Base-by-base conservation (phyloP, 2,113 vertebrate species). In the Pteropus alecto region DNA sequence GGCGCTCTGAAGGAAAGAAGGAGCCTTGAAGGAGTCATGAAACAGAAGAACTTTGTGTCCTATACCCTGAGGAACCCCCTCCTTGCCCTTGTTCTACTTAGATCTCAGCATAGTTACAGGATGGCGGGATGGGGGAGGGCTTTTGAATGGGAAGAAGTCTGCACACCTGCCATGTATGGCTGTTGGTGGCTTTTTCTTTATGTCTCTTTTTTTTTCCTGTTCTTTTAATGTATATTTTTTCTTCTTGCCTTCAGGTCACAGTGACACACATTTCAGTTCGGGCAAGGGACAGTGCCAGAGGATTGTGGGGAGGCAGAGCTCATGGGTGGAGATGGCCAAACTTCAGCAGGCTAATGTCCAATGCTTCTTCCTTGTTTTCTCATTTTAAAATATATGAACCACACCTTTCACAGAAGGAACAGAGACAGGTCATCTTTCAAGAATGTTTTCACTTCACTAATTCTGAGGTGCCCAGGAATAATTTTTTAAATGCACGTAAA, bases 141-240 rank as follows among this genome's bases (percentile, higher is more conserved):
- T 76, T 15, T 43, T 26, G 28, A 56, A 35, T 24, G 7, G 38
- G n/a, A 43, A 26, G 41, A 18, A 51, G 38, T 33, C n/a, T 89
- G 68, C 71, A 93, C 97, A 97, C 96, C 97, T 97, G 97, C 71
- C 51, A 70, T 18, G 7, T 51, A 15, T 28, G 85, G 84, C 95
- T 96, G 95, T 95, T 98, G 84, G 95, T 98, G 97, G 97, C 93
- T 97, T 98, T 97, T 94, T 56, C 63, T 96, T 85, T 70, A 58
- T 65, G 89, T 43, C 26, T 78, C 46, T 71, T 94, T 88, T 94
- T 91, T 70, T 81, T 70, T 96, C 41, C 79, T 81, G 51, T 96
- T 94, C 97, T 65, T 77, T 93, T 92, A 84, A 93, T 90, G 91
- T 88, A 18, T 38, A n/a, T 48, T 76, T 91, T 94, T 92, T 28